phyloP scores from a whole-genome alignment of 2,113 vertebrate species.

The Callionymus lyra region DNA sequence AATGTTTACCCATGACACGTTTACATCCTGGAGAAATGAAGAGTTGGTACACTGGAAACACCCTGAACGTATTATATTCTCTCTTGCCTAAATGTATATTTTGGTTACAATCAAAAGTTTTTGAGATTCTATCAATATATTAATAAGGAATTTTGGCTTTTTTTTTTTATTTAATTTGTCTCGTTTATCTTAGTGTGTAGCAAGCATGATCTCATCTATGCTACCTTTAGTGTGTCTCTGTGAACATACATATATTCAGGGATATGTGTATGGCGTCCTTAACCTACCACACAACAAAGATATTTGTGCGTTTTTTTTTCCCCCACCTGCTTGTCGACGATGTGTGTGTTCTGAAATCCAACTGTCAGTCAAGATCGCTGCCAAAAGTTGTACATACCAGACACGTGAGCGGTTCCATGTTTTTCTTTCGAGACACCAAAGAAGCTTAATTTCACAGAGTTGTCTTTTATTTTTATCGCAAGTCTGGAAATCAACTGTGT shows the following conservation, averaged over 20 bases:
- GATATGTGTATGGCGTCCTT: constrained; percentile 55
- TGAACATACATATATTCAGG: constrained; percentile 57
- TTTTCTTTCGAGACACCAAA: constrained; percentile 63
- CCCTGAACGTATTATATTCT: constrained; percentile 5
- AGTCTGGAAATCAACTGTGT: too few species aligned
- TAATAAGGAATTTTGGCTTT: constrained; percentile 7
- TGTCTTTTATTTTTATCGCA: constrained; percentile 39
- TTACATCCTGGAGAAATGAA: constrained; percentile 31
- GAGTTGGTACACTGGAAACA: constrained; percentile 45
- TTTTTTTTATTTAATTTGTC: constrained; percentile 9
- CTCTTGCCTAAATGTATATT: constrained; percentile 32
- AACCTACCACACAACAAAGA: too few species aligned
- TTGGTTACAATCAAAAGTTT: constrained; percentile 32
- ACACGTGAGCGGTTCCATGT: too few species aligned
- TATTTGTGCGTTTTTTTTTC: too few species aligned
- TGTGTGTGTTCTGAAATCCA: too few species aligned
- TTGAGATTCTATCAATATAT: constrained; percentile 24
- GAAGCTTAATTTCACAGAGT: constrained; percentile 54
- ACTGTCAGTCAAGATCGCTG: constrained; percentile 65
- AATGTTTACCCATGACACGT: constrained; percentile 46
- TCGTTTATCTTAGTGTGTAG: constrained; percentile 19
- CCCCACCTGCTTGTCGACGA: constrained; percentile 15
- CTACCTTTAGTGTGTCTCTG: constrained; percentile 29
- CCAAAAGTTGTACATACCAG: constrained; percentile 78
- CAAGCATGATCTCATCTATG: background rate